Percentiles rank a stretch among this genome's conserved stretches.
phyloP scores from a whole-genome alignment of 2,888 invertebrate genomes.

The Latrodectus hesperus region DNA sequence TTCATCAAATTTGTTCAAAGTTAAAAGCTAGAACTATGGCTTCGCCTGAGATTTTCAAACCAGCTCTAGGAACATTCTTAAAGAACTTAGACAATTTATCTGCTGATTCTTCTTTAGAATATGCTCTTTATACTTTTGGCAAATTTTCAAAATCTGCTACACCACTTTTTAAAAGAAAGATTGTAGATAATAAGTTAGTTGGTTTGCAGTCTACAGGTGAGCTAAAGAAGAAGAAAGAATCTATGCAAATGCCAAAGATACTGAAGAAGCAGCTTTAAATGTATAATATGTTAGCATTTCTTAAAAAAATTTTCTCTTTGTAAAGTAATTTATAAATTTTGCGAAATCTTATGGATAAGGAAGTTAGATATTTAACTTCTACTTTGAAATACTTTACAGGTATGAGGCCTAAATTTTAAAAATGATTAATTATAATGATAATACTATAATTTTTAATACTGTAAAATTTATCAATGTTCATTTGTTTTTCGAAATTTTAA shows the following conservation, averaged over 20 bases:
- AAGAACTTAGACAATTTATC: slow-evolving; percentile 56
- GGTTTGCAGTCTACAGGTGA: slow-evolving; percentile 63
- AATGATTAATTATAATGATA: too few relatives aligned
- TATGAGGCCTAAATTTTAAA: too few relatives aligned
- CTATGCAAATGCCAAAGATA: neutral
- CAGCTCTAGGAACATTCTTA: slow-evolving; percentile 55
- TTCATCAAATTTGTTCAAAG: slow-evolving; percentile 43
- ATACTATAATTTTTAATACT: too few relatives aligned
- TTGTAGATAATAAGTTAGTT: slow-evolving; percentile 57
- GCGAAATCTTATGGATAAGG: too few relatives aligned
- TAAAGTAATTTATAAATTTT: too few relatives aligned
- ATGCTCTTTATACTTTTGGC: slow-evolving; percentile 63
- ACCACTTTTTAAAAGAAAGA: slow-evolving; percentile 52
- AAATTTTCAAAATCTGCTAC: slow-evolving; percentile 62
- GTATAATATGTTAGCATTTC: neutral
- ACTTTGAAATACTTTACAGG: too few relatives aligned
- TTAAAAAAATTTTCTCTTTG: neutral
- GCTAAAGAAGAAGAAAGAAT: slow-evolving; percentile 23
- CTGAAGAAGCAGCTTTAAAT: neutral
- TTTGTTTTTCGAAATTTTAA: too few relatives aligned
- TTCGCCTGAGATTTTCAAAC: slow-evolving; percentile 48
- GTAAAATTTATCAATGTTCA: too few relatives aligned
- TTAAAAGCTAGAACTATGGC: slow-evolving; percentile 49
- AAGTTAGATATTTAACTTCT: too few relatives aligned
- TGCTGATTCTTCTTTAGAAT: slow-evolving; percentile 60